phyloP scores from a whole-genome alignment of 2,797 vertebrate species.

The Periparus ater region DNA sequence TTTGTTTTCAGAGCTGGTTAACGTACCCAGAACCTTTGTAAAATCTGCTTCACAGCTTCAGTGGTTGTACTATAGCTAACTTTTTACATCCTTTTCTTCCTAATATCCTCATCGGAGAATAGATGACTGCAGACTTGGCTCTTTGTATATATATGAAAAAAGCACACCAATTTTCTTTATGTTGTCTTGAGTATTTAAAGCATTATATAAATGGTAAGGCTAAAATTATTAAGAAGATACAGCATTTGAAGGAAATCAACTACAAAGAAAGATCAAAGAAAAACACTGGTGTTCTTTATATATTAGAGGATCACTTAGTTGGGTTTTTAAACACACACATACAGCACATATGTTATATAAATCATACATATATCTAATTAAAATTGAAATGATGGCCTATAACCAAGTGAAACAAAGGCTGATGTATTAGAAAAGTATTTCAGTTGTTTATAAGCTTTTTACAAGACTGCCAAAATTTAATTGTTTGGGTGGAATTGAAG shows the following conservation, averaged over 20 bases:
- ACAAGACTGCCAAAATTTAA: constrained; percentile 23
- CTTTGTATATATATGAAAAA: background rate
- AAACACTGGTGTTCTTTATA: background rate
- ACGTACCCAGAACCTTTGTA: background rate
- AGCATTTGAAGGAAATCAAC: background rate
- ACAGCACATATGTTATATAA: background rate
- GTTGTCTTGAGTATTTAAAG: background rate
- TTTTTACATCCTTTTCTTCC: background rate
- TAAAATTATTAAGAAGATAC: background rate
- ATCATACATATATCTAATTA: constrained; percentile 21
- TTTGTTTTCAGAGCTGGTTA: background rate
- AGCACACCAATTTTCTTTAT: background rate
- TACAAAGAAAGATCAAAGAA: constrained; percentile 35
- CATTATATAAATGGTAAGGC: background rate
- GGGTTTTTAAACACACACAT: background rate
- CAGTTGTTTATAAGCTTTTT: background rate
- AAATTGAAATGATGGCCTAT: background rate
- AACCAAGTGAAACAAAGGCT: background rate
- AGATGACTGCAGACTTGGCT: background rate
- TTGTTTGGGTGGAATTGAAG: constrained; percentile 22
- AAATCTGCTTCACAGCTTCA: background rate
- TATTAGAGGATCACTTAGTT: background rate
- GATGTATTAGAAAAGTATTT: constrained; percentile 9
- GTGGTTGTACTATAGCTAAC: background rate
- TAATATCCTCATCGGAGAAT: background rate